These are phyloP conservation scores for Diaperis boleti DNA, from an alignment of 2,888 invertebrate genomes.

Conservation along the genomic window DNA sequence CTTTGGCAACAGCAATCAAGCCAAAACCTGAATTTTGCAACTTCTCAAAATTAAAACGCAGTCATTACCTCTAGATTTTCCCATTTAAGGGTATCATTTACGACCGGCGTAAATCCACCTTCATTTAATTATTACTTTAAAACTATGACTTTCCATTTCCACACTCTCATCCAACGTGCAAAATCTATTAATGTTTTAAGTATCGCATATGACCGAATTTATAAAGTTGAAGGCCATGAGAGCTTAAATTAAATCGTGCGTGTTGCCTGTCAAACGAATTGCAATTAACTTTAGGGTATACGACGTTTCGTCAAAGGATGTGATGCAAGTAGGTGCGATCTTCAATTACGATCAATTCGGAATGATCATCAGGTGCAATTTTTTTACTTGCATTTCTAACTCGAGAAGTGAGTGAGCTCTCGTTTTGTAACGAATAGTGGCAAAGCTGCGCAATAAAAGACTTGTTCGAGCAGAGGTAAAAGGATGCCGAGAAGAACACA, in stretches of 20 bases:
- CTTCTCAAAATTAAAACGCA: too few relatives aligned
- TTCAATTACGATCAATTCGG: too few relatives aligned
- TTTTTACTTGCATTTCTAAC: background rate
- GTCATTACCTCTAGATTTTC: background rate
- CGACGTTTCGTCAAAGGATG: conserved; percentile 44
- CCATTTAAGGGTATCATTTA: conserved; percentile 25
- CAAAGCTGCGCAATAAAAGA: conserved; percentile 21
- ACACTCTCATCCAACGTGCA: conserved; percentile 34
- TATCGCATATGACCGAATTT: conserved; percentile 48
- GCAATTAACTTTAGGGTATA: conserved; percentile 40
- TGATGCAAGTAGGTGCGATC: conserved; percentile 36
- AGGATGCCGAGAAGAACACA: conserved; percentile 28
- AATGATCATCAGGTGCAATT: background rate
- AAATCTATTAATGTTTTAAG: conserved; percentile 40
- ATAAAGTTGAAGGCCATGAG: conserved; percentile 51
- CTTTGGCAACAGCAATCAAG: background rate
- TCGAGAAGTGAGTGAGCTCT: background rate
- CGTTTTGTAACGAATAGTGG: conserved; percentile 20
- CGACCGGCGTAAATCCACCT: conserved; percentile 11
- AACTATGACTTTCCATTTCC: conserved; percentile 21
- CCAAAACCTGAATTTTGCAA: too few relatives aligned
- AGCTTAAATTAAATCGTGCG: conserved; percentile 41
- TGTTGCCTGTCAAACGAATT: conserved; percentile 45
- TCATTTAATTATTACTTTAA: conserved; percentile 24
- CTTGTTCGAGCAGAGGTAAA: conserved; percentile 19